Evolutionary conservation across 1,140 invertebrate species (phyloP).

Genomic region (Bombus waltoni): DNA sequence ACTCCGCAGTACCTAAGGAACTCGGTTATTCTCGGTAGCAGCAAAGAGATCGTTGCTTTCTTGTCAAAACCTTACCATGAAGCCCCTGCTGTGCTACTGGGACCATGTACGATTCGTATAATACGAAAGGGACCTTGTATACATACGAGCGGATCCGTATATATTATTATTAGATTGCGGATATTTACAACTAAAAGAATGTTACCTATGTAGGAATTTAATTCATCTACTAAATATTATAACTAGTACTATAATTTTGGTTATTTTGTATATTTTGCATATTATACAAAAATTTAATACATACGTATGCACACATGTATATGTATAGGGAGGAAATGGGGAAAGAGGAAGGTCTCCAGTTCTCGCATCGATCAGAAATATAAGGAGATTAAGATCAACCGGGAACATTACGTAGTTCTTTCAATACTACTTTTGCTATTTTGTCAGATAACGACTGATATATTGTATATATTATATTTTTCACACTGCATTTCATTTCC

Average conservation of each 20-base stretch:
- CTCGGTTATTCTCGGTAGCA: constrained; percentile 55
- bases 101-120: background rate
- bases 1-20: constrained; percentile 42
- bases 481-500: background rate
- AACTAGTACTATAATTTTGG: background rate
- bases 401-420: background rate
- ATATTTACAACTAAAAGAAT: too few species aligned
- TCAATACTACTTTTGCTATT: background rate
- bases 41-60: constrained; percentile 46
- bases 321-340: background rate
- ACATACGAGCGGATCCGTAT: background rate
- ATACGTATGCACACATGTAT: too few species aligned
- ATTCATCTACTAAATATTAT: too few species aligned
- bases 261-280: background rate
- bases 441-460: background rate
- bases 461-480: background rate
- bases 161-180: background rate
- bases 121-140: background rate
- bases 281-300: too few species aligned
- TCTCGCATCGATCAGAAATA: background rate
- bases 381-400: background rate
- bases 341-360: background rate
- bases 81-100: too few species aligned
- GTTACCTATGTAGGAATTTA: too few species aligned
- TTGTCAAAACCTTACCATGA: constrained; percentile 2